Evolutionary conservation across 2,888 invertebrate genomes (phyloP), one percentile per base, ranked within the genome.

Genomic region (Nomada goodeniana): DNA sequence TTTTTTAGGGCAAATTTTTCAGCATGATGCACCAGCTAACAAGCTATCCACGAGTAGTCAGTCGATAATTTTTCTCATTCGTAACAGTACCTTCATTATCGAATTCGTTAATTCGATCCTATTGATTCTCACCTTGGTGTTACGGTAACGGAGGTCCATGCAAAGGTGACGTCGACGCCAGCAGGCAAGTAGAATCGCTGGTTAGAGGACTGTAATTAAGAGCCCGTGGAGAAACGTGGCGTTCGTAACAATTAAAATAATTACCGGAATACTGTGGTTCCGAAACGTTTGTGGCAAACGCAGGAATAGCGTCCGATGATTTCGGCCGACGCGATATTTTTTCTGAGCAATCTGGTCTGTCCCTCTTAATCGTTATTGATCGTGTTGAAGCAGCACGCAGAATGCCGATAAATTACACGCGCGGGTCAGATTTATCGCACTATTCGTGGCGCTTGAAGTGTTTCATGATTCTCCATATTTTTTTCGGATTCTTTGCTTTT

Each of bases 191-290:
- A 82, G 84, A 89, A 83, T 88, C 88, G 85, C 76, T 20, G 76
- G 57, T 69, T 67, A 81, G 80, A 85, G 86, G 84, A 86, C 75
- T 88, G 89, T 91, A 91, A 91, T 91, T 91, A 91, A 90, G 88
- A 88, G 57, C 80, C 72, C 73, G 23, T 83, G 76, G 85, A 89
- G 23, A 10, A 83, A 77, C 84, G 85, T 82, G 80, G 84, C 82
- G 77, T 79, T 83, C 81, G 83, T 72, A 91, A 92, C 88, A 90
- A 92, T 92, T 91, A 91, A 92, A 91, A 90, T 92, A 92, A 92
- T 90, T 83, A 89, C 87, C 71, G 64, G 86, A 87, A 75, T 73
- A 64, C 68, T 61, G 50, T 80, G 73, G 80, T 80, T 80, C 55
- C 73, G 84, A 80, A 87, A 89, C 85, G 80, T 79, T 78, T 88